Evolutionary conservation across 2,888 invertebrate genomes (phyloP), one percentile per base, ranked within the genome.

Genomic region (Cerceris rybyensis): DNA sequence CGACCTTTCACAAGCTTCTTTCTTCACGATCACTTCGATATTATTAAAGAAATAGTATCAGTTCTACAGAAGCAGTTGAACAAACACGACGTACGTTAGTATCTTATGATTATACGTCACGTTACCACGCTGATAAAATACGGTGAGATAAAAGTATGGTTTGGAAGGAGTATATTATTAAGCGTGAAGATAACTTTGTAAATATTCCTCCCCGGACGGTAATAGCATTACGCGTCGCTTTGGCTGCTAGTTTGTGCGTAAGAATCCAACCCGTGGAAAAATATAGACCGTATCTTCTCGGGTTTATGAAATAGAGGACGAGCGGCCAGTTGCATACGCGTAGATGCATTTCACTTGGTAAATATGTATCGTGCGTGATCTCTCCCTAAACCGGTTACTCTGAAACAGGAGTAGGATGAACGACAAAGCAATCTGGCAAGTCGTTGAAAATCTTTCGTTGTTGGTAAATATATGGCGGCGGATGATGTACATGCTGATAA

Each of bases 361-460:
- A 64, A 58, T 61, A 49, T 57, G 50, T 11, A 66, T 43, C 58
- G 54, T 66, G 52, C 39, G 39, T 64, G 64, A 49, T 70, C 68
- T 60, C 54, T 59, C 28, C 43, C 39, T 65, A 63, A 81, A 79
- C 81, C 73, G 69, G 79, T 82, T 67, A 52, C 71, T 41, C 17
- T 64, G 82, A 75, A 72, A 77, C 61, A 74, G 39, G 64, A 80
- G 71, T 64, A 73, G 73, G 55, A 43, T 41, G 61, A 57, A 69
- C 64, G 69, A 43, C 52, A 57, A 50, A 68, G 61, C 65, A 58
- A 69, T 60, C 14, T 49, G 17, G 50, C 71, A 73, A 76, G 13
- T 54, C 59, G 54, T 69, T 74, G 77, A 65, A 83, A 77, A 67
- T 76, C 57, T 55, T 28, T 61, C 64, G 28, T 59, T 58, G 55